phyloP scores from a whole-genome alignment of 2,888 invertebrate species.

The Fragum fragum region DNA sequence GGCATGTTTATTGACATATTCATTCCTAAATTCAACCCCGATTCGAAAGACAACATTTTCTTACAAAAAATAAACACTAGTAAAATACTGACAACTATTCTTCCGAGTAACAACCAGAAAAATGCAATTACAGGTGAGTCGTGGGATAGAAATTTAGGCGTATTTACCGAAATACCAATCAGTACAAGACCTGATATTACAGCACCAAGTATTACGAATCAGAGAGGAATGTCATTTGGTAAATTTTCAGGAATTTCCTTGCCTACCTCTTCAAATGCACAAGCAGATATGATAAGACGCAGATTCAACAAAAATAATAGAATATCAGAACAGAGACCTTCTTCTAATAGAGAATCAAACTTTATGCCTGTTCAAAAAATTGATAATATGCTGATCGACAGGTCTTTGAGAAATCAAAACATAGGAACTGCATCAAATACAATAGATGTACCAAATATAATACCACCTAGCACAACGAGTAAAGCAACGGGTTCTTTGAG shows the following conservation, averaged over 20 bases:
- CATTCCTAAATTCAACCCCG: conserved; percentile 5
- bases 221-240: background rate
- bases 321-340: too few species aligned
- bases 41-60: background rate
- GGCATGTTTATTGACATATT: conserved; percentile 16
- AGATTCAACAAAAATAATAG: conserved; percentile 1
- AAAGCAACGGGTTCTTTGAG: background rate
- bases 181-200: background rate
- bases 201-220: background rate
- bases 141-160: background rate
- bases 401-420: background rate
- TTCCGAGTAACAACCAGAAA: background rate
- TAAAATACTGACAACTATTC: background rate
- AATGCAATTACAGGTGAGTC: background rate
- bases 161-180: background rate
- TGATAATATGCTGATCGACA: background rate
- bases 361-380: background rate
- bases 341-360: background rate
- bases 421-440: background rate
- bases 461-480: background rate
- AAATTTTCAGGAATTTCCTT: background rate
- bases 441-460: background rate
- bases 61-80: background rate
- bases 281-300: background rate
- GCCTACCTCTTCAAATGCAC: background rate